These are phyloP conservation scores for Brenthis hecate DNA, from an alignment of 2,888 invertebrate species.

Conservation along the genomic window DNA sequence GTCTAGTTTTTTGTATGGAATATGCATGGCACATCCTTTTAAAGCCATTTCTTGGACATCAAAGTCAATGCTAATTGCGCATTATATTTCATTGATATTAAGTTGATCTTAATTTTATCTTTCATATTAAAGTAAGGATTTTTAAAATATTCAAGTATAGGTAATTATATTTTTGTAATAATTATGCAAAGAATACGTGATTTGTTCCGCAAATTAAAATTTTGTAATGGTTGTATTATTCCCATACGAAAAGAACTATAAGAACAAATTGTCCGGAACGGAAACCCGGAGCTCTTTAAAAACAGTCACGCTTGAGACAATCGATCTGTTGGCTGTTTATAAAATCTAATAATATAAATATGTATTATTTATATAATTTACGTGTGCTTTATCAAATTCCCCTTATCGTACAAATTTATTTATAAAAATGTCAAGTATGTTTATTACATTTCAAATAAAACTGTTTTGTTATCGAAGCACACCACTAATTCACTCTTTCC, in stretches of 20 bases:
- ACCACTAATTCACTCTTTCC: background rate
- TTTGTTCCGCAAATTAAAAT: no score
- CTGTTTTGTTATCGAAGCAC: constrained; percentile 1
- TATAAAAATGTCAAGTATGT: constrained; percentile 5
- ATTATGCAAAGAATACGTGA: no score
- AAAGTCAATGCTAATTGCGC: constrained; percentile 19
- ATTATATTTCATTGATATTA: constrained; percentile 20
- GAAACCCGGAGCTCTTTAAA: no score
- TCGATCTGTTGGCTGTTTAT: background rate
- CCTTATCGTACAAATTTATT: background rate
- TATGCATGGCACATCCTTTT: constrained; percentile 18
- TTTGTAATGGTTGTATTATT: no score
- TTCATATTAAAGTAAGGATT: no score
- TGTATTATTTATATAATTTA: background rate
- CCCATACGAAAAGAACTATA: no score
- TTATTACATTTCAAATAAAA: constrained; percentile 1
- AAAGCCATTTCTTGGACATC: constrained; percentile 6
- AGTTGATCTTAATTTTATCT: background rate
- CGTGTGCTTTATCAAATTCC: constrained; percentile 6
- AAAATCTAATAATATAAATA: background rate
- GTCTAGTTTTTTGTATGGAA: constrained; percentile 31
- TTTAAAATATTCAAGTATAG: no score
- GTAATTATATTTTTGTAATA: no score
- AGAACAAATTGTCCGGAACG: no score
- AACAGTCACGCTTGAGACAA: no score